phyloP scores from a whole-genome alignment of 2,113 vertebrate species.

The Passerina amoena region DNA sequence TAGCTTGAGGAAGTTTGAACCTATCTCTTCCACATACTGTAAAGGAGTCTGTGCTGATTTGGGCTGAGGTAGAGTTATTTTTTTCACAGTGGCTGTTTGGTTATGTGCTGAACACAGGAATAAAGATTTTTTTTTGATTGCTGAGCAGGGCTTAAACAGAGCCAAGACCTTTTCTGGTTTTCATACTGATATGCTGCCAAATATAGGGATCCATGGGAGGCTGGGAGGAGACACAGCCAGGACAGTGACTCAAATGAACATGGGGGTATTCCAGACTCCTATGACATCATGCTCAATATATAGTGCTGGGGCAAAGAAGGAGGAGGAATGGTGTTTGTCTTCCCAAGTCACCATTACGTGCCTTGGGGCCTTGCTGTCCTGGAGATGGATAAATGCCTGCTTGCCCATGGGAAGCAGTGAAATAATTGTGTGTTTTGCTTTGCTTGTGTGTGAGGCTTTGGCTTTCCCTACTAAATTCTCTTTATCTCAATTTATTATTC shows the following conservation, averaged over 20 bases:
- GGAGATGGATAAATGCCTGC: not conserved
- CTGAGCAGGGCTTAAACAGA: not conserved
- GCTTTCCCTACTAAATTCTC: not conserved
- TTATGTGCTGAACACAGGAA: not conserved
- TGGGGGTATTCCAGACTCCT: not conserved
- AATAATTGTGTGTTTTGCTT: not conserved
- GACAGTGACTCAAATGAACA: not conserved
- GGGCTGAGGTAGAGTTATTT: not conserved
- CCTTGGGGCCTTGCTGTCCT: not conserved
- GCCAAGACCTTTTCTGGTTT: not conserved
- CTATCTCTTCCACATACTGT: not conserved
- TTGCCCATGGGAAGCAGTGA: not conserved
- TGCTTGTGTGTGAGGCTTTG: not conserved
- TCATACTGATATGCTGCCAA: accelerated
- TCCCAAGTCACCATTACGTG: not conserved
- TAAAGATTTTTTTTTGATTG: not conserved
- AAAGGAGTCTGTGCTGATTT: not conserved
- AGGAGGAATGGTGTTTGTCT: not conserved
- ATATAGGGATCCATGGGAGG: not conserved
- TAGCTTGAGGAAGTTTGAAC: not conserved
- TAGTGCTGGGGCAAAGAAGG: not conserved
- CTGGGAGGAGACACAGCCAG: not conserved
- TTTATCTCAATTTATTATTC: not conserved
- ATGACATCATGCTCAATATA: not conserved
- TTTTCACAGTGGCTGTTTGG: not conserved